Base-by-base conservation (phyloP, 2,888 invertebrate genomes). In the Caenorhabditis angaria region DNA sequence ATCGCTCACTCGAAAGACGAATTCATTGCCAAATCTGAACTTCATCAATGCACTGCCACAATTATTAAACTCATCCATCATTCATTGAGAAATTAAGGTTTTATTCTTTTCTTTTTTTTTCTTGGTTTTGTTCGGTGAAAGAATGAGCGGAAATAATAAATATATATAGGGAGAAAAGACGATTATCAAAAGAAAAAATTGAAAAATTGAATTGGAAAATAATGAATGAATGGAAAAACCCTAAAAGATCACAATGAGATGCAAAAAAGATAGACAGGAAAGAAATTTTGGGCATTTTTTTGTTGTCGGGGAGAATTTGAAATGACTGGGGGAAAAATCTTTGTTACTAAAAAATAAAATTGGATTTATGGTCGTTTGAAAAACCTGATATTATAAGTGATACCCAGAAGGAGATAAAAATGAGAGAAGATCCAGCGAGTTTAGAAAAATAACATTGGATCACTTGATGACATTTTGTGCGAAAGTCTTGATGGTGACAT, bases 1-100 rank as follows among this genome's bases (percentile, higher is more conserved):
- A 85, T 82, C 56, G 85, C 85, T 18, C 85, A 85, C 56, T 82
- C 82, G 0, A 76, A 76, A 18, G 70, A 83, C 28, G 85, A 85
- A 63, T 84, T 82, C 65, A 79, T 85, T 24, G 78, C 81, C 6
- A 81, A 71, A 51, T 24, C 58, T 1, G 79, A 80, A 48, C 76
- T 80, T 8, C 68, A 75, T 20, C 10, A 68, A 24, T 77, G 77
- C 54, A 62, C 72, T 4, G 57, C 71, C 0, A 68, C 69, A 18
- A 61, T 79, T 10, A 60, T 77, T 22, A 62, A 75, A 47, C 59
- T 77, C 2, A 57, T 70, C 18, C 41, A 65, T 12, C 48, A 66
- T 8, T 47, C 70, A 27, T 51, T 51, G 12, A n/a, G n/a, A n/a
- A 54, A 58, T 50, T 24, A 32, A 32, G 14, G 6, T 57, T 55